Evolutionary conservation across 2,113 vertebrate species (phyloP), one percentile per base, ranked within the genome.

Genomic region (Podocnemis expansa): DNA sequence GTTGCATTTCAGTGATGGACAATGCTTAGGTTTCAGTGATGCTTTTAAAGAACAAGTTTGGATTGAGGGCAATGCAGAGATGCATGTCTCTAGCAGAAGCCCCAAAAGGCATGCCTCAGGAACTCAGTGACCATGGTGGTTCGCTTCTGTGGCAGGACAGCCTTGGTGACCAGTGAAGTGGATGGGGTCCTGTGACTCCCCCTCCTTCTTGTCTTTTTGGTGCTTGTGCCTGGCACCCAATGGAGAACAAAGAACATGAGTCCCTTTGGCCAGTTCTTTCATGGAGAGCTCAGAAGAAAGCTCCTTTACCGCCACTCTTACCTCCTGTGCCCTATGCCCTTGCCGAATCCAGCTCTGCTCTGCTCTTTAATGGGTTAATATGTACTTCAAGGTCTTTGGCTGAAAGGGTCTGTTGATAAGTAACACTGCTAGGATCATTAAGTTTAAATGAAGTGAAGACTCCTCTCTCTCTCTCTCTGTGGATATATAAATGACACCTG

Each of bases 1-100:
- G 70, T 41, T 75, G 38, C 38, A 75, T 22, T 5, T 22, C 38
- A 75, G 70, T 0, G 1, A 5, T 10, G 1, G 0, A 1, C 6
- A n/a, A 34, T 6, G 12, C 13, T 22, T 79, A n/a, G 3, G n/a
- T 13, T n/a, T 80, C 52, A 24, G 14, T 9, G 14, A 55, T 41
- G n/a, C 34, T 11, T 41, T 25, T 14, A 49, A 51, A 16, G 31
- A 29, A 75, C 34, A 1, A 7, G 56, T 47, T 45, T 76, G 49
- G 10, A 34, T 10, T 56, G 38, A 24, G 51, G 83, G 41, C 43
- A 41, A 25, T 3, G 38, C 70, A 41, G 38, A 75, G 70, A 43
- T 25, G 70, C 70, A 41, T 12, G 21, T 73, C 38, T 38, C 22
- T 13, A 24, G 22, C 19, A 43, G 70, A 24, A 73, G 22, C 21